phyloP scores from a whole-genome alignment of 2,113 vertebrate species.

The Sylvilagus bachmani region DNA sequence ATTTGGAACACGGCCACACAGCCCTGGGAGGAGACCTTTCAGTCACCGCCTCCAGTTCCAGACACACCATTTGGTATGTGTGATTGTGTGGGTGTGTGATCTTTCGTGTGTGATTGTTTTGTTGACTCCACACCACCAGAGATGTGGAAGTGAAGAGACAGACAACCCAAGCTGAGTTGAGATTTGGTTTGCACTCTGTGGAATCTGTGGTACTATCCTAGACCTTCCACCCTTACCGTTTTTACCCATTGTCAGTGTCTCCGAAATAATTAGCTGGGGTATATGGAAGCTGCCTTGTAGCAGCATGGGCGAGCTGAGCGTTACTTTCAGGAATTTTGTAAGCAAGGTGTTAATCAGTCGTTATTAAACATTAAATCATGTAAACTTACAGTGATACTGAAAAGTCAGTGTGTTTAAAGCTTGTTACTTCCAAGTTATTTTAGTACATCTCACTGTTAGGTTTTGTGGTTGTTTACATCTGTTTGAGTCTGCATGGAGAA shows the following conservation, averaged over 20 bases:
- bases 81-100: no score
- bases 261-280: not conserved
- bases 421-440: not conserved
- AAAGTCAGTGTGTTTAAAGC: not conserved
- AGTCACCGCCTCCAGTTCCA: no score
- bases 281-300: not conserved
- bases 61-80: no score
- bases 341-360: not conserved
- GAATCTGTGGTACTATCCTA: not conserved
- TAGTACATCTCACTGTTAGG: not conserved
- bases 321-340: not conserved
- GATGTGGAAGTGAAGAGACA: not conserved
- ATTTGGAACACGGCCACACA: no score
- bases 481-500: not conserved
- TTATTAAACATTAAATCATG: not conserved
- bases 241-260: not conserved
- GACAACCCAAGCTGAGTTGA: not conserved
- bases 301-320: not conserved
- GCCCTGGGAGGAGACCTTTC: no score
- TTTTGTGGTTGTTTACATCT: not conserved
- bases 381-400: not conserved
- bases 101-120: no score
- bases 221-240: no score
- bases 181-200: not conserved
- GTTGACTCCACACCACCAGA: no score